A percentile compares a stretch with the other conserved stretches of the same genome.
Evolutionary conservation across 2,888 invertebrate species (phyloP).

Genomic region (Didymodactylos carnosus): DNA sequence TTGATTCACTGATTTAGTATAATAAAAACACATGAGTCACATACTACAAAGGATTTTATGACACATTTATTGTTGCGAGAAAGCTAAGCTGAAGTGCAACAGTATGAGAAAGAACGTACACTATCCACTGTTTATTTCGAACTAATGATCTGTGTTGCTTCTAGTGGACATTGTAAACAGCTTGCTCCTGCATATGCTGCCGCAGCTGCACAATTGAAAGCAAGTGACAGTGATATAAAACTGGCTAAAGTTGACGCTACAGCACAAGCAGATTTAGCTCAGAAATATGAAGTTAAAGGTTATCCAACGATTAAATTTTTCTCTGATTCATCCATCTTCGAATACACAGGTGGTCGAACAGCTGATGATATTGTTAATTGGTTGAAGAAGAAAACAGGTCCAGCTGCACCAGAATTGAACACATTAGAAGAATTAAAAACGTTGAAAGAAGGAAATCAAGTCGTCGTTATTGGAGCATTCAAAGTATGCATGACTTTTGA

Average conservation of each 20-base stretch:
- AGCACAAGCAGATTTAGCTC: slow-evolving; percentile 65
- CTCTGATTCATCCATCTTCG: slow-evolving; percentile 58
- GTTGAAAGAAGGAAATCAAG: slow-evolving; percentile 56
- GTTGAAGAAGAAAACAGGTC: slow-evolving; percentile 90
- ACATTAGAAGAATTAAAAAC: slow-evolving; percentile 55
- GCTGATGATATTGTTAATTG: slow-evolving; percentile 76
- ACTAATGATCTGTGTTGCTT: too few species aligned
- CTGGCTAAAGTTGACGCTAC: slow-evolving; percentile 93
- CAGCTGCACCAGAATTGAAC: slow-evolving; percentile 60
- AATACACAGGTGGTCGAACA: slow-evolving; percentile 73
- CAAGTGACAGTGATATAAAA: slow-evolving; percentile 47
- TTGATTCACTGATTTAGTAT: too few species aligned
- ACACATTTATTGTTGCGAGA: too few species aligned
- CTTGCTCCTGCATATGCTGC: slow-evolving; percentile 84
- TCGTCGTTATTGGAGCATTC: slow-evolving; percentile 49
- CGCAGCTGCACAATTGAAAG: slow-evolving; percentile 64
- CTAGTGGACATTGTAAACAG: slow-evolving; percentile 91
- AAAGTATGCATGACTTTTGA: too few species aligned
- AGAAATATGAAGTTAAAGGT: slow-evolving; percentile 65
- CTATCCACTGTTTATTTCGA: too few species aligned
- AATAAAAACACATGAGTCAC: too few species aligned
- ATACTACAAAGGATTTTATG: too few species aligned
- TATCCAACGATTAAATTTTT: slow-evolving; percentile 97
- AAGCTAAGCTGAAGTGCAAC: too few species aligned
- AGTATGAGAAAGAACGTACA: too few species aligned